Evolutionary conservation across 2,113 vertebrate genomes (phyloP).

Genomic region (Psephotus haematonotus): DNA sequence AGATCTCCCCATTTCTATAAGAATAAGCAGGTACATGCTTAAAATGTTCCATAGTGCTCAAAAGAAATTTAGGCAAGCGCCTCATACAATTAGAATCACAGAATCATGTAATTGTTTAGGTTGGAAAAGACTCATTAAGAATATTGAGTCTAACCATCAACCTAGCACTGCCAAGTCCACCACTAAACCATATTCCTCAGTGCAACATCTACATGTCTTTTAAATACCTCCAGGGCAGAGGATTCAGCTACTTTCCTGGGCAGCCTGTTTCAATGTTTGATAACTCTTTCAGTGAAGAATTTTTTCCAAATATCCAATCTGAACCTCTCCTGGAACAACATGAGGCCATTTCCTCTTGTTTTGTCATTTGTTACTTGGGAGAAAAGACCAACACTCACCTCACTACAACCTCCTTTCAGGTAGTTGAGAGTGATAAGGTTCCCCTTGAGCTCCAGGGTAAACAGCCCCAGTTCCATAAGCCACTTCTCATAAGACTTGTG

Average conservation of each 20-base stretch:
- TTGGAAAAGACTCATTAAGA: neutral
- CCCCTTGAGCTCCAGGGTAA: neutral
- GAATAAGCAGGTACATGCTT: neutral
- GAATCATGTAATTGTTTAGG: neutral
- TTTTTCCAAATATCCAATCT: neutral
- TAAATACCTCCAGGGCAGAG: neutral
- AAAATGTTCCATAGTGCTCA: neutral
- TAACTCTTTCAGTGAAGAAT: neutral
- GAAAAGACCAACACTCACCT: neutral
- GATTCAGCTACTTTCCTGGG: neutral
- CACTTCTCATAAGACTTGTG: neutral
- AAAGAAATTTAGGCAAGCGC: neutral
- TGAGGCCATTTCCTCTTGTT: neutral
- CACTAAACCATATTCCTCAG: fast-evolving
- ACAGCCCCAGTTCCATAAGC: neutral
- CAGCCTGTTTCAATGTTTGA: neutral
- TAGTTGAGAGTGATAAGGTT: neutral
- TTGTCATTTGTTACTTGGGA: neutral
- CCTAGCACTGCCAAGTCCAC: neutral
- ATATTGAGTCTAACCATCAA: neutral
- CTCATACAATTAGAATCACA: neutral
- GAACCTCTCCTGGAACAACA: neutral
- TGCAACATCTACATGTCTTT: neutral
- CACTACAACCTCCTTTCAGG: neutral
- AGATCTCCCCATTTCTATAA: neutral